Conservation (phyloP, 2,888 invertebrate species). For the Chelonus formosanus region DNA sequence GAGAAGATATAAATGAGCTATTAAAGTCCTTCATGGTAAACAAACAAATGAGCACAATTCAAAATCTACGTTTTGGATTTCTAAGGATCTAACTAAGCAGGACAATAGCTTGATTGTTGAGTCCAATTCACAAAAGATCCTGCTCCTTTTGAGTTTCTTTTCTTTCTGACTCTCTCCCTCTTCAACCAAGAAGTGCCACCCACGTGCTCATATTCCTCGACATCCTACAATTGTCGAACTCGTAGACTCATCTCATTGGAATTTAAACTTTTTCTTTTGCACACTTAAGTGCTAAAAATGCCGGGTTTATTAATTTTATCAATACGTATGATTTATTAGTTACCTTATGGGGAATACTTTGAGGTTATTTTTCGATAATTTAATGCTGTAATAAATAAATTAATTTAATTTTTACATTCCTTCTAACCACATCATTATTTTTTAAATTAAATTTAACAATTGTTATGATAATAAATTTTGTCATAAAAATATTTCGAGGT, state of each 20-base stretch:
- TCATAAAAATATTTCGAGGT: too few species aligned
- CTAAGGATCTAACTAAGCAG: constrained; percentile 6
- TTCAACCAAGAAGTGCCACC: constrained; percentile 15
- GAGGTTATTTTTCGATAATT: too few species aligned
- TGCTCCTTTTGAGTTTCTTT: constrained; percentile 7
- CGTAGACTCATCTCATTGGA: constrained; percentile 14
- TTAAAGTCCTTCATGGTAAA: neutral
- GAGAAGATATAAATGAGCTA: neutral
- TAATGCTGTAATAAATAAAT: too few species aligned
- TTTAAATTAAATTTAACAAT: too few species aligned
- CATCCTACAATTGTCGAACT: constrained; percentile 7
- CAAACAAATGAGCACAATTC: neutral
- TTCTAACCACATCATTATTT: neutral
- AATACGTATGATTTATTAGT: constrained; percentile 5
- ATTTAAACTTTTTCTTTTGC: constrained; percentile 6
- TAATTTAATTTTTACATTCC: too few species aligned
- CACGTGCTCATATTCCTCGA: constrained; percentile 21
- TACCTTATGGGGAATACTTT: too few species aligned
- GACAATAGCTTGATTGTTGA: constrained; percentile 12
- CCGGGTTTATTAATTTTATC: constrained; percentile 16
- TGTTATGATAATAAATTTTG: too few species aligned
- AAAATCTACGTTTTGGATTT: constrained; percentile 10
- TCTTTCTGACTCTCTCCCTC: constrained; percentile 6
- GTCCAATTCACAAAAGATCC: constrained; percentile 1
- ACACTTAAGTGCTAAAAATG: constrained; percentile 19